phyloP scores from a whole-genome alignment of 2,113 vertebrate genomes.

The Chiloscyllium plagiosum region DNA sequence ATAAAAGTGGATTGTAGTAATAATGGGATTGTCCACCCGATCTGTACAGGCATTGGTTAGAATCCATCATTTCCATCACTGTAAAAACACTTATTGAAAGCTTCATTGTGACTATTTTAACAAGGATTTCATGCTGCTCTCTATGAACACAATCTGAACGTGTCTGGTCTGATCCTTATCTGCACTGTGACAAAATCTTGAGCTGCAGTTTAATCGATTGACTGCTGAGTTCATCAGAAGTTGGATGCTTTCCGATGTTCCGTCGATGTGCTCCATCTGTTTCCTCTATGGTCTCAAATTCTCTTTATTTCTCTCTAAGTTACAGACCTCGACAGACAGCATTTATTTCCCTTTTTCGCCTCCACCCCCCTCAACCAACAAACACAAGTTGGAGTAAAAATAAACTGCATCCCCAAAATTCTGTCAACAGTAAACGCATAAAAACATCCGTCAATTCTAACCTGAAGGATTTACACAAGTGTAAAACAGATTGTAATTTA shows the following conservation, averaged over 20 bases:
- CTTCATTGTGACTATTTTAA: background rate
- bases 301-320: background rate
- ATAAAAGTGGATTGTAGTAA: background rate
- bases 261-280: background rate
- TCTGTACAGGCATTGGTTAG: background rate
- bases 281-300: background rate
- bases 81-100: background rate
- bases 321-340: background rate
- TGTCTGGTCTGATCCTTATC: background rate
- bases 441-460: background rate
- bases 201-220: background rate
- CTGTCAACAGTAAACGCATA: background rate
- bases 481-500: background rate
- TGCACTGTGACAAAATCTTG: background rate
- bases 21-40: background rate
- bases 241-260: background rate
- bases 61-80: background rate
- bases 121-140: background rate
- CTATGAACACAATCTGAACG: background rate
- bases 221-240: conserved; percentile 6
- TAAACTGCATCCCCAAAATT: background rate
- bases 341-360: background rate
- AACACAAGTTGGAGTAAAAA: background rate
- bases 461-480: background rate
- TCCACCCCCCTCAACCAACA: background rate